Evolutionary conservation across 2,797 vertebrate genomes (phyloP), one percentile per base, ranked within the genome.

Genomic region (Chrysocyon brachyurus): DNA sequence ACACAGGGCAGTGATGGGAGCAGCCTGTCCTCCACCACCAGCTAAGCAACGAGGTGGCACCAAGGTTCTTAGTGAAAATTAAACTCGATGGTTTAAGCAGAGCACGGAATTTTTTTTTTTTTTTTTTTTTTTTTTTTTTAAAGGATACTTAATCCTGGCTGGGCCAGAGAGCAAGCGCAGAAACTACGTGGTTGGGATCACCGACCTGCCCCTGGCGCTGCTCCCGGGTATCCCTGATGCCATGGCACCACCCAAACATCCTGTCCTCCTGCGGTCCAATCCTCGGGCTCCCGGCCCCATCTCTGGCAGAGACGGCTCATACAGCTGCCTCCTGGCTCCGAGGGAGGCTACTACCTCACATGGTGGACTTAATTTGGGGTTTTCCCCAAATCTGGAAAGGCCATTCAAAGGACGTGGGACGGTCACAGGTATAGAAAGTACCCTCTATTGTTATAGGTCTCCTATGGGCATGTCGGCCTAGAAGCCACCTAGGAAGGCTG

Each of bases 41-140:
- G 31, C 64, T 91, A 40, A 68, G 68, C 77, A 92, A 81, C 49
- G 28, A 57, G 31, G 7, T 17, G 33, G 83, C 64, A 61, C 68
- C 22, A 93, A 81, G 31, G 64, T 89, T 49, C 40, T 77, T 59
- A 88, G 68, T n/a, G 61, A 89, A 83, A 96, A 68, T 22, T 31
- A 64, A 91, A 95, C 57, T 64, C 28, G 10, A 46, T 14, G 46
- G 22, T 46, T 87, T 63, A 54, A 85, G 52, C 40, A 26, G 82
- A 79, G 16, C 21, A 81, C 31, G 31, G 5, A 4, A n/a, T n/a
- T n/a, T 36, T 36, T 36, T 36, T 36, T 4, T 36, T 36, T 36
- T 36, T 36, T 40, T 33, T 33, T 33, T 33, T 33, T 33, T 59
- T 59, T 9, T 64, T 15, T 46, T 86, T 86, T 86, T 86, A 81